Conservation (phyloP, 2,113 vertebrate species). For the Microtus richardsoni region DNA sequence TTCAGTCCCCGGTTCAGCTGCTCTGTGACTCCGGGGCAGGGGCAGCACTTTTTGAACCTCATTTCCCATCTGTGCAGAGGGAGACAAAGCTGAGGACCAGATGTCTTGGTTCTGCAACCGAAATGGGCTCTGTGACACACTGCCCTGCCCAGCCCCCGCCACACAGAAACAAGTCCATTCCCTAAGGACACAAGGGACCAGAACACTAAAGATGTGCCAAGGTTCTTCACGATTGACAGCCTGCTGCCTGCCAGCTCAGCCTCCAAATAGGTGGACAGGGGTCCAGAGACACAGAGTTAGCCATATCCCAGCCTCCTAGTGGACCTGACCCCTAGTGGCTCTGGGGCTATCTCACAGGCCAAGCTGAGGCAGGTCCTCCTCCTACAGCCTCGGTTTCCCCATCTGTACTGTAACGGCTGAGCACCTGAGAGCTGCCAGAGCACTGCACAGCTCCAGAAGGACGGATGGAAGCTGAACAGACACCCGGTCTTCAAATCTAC, state of each 20-base stretch:
- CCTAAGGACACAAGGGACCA: no score
- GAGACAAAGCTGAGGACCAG: background rate
- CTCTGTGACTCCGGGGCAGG: no score
- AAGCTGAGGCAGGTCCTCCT: background rate
- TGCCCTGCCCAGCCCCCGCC: background rate
- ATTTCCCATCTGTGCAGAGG: background rate
- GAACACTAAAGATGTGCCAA: rapidly evolving
- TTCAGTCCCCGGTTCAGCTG: background rate
- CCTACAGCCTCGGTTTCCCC: background rate
- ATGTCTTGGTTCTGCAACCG: background rate
- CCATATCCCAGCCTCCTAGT: background rate
- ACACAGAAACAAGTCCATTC: background rate
- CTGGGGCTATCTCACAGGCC: background rate
- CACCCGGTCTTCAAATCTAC: background rate
- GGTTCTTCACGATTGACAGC: background rate
- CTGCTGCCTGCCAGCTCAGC: background rate
- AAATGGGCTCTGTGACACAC: background rate
- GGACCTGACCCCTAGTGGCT: rapidly evolving
- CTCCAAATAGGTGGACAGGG: background rate
- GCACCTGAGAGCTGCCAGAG: background rate
- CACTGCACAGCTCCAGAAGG: background rate
- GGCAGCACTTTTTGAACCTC: background rate
- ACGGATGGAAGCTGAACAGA: no score
- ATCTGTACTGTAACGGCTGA: background rate
- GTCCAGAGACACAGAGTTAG: background rate